Evolutionary conservation across 2,113 vertebrate genomes (phyloP), one percentile per base, ranked within the genome.

Genomic region (Chionomys nivalis): DNA sequence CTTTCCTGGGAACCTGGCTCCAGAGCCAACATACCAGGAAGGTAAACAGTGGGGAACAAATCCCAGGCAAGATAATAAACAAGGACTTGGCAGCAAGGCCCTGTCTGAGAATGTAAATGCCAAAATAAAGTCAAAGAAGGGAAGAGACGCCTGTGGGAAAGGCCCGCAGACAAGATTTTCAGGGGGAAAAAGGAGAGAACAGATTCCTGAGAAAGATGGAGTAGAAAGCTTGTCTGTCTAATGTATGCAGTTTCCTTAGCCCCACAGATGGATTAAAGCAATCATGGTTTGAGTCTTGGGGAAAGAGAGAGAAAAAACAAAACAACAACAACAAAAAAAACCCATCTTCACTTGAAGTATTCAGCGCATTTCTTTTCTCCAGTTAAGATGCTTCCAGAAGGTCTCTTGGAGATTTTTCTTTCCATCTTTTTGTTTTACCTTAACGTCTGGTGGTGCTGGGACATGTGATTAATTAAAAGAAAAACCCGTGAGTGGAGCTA

Each of bases 71-170:
- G 83, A 83, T 76, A 91, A 96, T 72, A 95, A 91, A 96, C 91
- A 95, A 85, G 85, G 9, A 4, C 47, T 96, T 96, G 81, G 85
- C 73, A 72, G 42, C 70, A 36, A 87, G 79, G n/a, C 61, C 39
- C 77, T 92, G 44, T 31, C 76, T 88, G 23, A 86, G 19, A 90
- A n/a, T 21, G 6, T 42, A 78, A 44, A 23, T 87, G 87, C 87
- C 78, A 94, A 97, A 95, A 55, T 77, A 31, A 92, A 70, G 85
- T 87, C 39, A 95, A 90, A 93, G 81, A 75, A 86, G 82, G 61
- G 42, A 93, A 95, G 24, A 87, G 91, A 96, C 91, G 92, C 61
- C 95, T 94, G 81, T 96, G 94, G 93, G 97, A 89, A 96, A 94
- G 44, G 7, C 52, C 92, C 12, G 49, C n/a, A 72, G 87, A 68